Evolutionary conservation across 2,797 vertebrate genomes (phyloP), one percentile per base, ranked within the genome.

Genomic region (Sebastolobus altivelis): DNA sequence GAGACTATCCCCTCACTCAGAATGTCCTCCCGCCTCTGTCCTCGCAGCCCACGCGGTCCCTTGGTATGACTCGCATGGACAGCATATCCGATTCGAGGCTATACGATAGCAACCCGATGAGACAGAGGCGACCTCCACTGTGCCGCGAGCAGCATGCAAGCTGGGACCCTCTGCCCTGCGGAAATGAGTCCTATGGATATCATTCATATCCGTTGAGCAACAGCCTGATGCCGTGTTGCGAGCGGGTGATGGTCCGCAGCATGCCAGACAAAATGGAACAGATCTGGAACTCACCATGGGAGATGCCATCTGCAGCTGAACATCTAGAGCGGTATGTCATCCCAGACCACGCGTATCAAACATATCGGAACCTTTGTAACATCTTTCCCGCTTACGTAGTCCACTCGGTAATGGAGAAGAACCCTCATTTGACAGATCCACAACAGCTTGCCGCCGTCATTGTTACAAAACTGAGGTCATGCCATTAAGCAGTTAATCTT

Each of bases 261-360:
- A 97, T 99, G 97, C 99, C 99, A 31, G 99, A 99, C 87, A 99
- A 99, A 95, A 99, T 99, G 97, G 99, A 99, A 83, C 99, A 99
- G 25, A 97, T 99, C 86, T 99, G 98, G 98, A 96, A 95, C 86
- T 98, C 96, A 25, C 98, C 98, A 8, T 99, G 98, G 98, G 97
- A 97, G 82, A 95, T 92, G 75, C 93, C 96, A 59, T 88, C 94
- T 38, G 85, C 85, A 68, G 86, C 78, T 14, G 97, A 99, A 87
- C 97, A 96, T 38, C 96, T 94, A 77, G 98, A 99, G 81, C 97
- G 96, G 65, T 97, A 97, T 25, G 92, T 96, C 79, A 97, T 99
- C 89, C 98, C 98, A 63, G 99, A 99, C 79, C 98, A 98, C 85
- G 98, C 98, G 92, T 99, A 98, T 93, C 98, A 99, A 93, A 99